These are phyloP conservation scores for Oscheius sp. DNA, from an alignment of 2,888 invertebrate species.

Conservation along the genomic window DNA sequence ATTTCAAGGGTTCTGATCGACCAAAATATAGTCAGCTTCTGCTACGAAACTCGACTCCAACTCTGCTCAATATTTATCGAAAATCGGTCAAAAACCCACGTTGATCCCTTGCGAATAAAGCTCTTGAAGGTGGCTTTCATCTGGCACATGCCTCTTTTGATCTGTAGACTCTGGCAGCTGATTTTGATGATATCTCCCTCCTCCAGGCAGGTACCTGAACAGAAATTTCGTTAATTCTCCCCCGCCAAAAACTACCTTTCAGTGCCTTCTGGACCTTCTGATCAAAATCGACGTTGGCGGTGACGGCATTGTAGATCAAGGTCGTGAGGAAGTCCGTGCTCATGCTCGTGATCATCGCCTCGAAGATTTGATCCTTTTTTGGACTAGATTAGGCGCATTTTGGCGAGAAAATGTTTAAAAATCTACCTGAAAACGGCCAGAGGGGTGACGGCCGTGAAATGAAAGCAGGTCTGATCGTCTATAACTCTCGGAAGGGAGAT, in stretches of 20 bases:
- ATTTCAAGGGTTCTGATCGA: no score
- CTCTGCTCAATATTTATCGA: no score
- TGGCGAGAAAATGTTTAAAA: not conserved
- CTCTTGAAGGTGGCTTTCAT: constrained; percentile 22
- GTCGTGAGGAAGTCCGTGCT: constrained; percentile 12
- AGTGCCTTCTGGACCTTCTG: not conserved
- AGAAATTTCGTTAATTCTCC: not conserved
- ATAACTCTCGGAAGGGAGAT: constrained; percentile 25
- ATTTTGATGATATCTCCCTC: constrained; percentile 26
- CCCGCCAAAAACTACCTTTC: not conserved
- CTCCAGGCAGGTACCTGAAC: constrained; percentile 5
- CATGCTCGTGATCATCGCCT: constrained; percentile 13
- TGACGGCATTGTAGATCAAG: constrained; percentile 17
- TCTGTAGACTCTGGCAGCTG: constrained; percentile 7
- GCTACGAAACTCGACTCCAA: no score
- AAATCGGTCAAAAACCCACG: not conserved
- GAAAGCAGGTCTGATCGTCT: constrained; percentile 33
- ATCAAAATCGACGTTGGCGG: constrained; percentile 27
- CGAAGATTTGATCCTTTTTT: constrained; percentile 2
- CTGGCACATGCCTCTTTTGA: constrained; percentile 34
- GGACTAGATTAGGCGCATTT: constrained; percentile 9
- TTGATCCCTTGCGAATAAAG: constrained; percentile 23
- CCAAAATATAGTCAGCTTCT: no score
- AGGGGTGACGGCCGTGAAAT: constrained; percentile 9
- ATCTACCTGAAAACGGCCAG: constrained; percentile 27